phyloP scores from a whole-genome alignment of 2,797 vertebrate genomes.

The Crax fasciolata region DNA sequence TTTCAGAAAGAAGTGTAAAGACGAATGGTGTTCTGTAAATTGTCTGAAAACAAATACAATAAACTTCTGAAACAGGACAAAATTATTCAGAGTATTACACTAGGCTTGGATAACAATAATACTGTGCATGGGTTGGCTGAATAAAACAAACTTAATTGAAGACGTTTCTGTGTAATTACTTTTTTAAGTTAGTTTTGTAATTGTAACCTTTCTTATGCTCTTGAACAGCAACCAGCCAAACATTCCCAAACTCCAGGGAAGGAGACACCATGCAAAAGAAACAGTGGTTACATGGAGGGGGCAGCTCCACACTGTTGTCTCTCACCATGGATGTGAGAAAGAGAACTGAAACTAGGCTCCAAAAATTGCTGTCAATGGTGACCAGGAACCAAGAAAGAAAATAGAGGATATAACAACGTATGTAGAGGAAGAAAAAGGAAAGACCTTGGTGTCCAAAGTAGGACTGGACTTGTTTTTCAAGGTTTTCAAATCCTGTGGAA shows the following conservation, averaged over 20 bases:
- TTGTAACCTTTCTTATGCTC: background rate
- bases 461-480: background rate
- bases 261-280: background rate
- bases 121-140: background rate
- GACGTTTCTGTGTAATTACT: background rate
- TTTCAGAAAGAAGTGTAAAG: background rate
- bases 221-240: background rate
- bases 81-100: background rate
- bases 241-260: background rate
- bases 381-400: background rate
- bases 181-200: background rate
- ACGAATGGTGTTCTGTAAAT: fast-evolving
- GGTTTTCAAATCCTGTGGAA: background rate
- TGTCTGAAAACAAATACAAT: background rate
- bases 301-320: background rate
- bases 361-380: background rate
- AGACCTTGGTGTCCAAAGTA: background rate
- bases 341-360: background rate
- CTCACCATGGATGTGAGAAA: background rate
- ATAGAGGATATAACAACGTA: background rate
- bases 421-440: background rate
- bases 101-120: background rate
- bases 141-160: background rate
- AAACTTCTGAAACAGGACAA: background rate
- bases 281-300: fast-evolving